Conservation (phyloP, 2,113 vertebrate species). For the Rhinolophus sinicus region DNA sequence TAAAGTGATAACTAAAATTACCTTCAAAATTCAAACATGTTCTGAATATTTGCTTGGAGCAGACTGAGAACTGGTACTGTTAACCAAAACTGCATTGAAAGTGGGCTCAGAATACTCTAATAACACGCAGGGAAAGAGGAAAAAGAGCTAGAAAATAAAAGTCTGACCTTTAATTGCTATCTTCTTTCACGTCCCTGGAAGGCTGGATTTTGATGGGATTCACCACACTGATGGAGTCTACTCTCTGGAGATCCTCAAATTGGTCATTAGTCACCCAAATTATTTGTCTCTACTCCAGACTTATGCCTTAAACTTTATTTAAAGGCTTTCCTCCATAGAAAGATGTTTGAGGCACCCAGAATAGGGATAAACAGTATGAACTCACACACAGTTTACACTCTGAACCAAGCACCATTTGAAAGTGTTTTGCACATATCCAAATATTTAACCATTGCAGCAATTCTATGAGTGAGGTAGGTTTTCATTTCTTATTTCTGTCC, state of each 20-base stretch:
- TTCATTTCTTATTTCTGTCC: neutral
- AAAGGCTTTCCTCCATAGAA: neutral
- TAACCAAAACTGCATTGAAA: neutral
- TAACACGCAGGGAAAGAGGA: neutral
- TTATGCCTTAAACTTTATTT: neutral
- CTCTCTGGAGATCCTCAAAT: neutral
- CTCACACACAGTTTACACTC: neutral
- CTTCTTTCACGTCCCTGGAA: neutral
- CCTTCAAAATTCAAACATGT: neutral
- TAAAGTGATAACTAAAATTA: slow-evolving; percentile 64
- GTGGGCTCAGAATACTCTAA: neutral
- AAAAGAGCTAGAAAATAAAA: neutral
- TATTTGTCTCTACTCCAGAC: neutral
- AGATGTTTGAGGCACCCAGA: neutral
- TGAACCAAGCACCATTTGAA: neutral
- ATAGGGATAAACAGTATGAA: neutral
- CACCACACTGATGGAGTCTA: rapidly evolving
- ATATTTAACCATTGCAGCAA: neutral
- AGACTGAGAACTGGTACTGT: neutral
- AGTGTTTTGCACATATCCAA: neutral
- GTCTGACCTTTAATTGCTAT: neutral
- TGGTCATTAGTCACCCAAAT: neutral
- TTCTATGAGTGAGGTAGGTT: neutral
- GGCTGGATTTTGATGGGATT: neutral
- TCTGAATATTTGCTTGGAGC: neutral